Percentiles rank a stretch among this genome's conserved stretches.
These are phyloP conservation scores for Alloscopus bannaensis DNA, from an alignment of 2,888 invertebrate genomes.

Conservation along the genomic window DNA sequence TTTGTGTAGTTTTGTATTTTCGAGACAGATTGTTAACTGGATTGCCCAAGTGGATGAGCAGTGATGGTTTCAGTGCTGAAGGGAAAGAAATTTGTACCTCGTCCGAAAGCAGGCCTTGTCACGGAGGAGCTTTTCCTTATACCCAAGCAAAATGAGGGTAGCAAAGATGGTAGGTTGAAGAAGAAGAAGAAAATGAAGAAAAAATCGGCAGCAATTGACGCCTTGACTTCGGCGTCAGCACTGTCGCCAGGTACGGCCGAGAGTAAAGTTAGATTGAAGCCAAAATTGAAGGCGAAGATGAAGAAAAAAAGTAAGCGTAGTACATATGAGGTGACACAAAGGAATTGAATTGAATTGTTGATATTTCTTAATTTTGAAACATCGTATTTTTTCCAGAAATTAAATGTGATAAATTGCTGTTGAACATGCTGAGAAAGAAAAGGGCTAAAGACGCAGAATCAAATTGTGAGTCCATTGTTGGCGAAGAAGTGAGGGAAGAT, in stretches of 20 bases:
- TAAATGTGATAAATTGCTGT: constrained; percentile 41
- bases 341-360: no score
- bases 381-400: constrained; percentile 26
- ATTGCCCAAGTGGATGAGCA: no score
- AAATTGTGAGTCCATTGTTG: neutral
- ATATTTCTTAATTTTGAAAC: neutral
- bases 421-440: constrained; percentile 52
- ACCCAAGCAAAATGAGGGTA: neutral
- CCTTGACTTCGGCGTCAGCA: neutral
- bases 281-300: constrained; percentile 4
- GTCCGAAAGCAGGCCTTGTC: no score
- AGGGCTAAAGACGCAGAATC: neutral
- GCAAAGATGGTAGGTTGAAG: neutral
- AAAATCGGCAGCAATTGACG: neutral
- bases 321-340: no score
- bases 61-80: constrained; percentile 44
- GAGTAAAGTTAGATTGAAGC: neutral
- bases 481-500: neutral
- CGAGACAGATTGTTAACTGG: no score
- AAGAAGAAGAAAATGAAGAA: constrained; percentile 38
- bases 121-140: constrained; percentile 18
- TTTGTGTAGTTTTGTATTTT: no score
- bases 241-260: neutral
- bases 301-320: constrained; percentile 40
- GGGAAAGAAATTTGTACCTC: constrained; percentile 13